Evolutionary conservation across 1,140 invertebrate genomes (phyloP).

Genomic region (Ylistrum balloti): DNA sequence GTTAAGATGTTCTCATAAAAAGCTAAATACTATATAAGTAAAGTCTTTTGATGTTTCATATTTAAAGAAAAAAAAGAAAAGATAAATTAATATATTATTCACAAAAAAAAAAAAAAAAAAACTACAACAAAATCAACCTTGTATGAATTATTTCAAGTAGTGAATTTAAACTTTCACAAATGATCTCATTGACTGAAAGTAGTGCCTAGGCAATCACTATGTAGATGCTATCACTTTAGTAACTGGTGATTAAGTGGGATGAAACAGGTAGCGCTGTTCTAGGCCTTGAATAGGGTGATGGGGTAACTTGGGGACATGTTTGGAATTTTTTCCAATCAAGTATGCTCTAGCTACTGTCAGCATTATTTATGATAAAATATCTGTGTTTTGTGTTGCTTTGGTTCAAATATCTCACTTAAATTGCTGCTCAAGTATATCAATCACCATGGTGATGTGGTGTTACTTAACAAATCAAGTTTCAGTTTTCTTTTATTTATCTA

Average conservation of each 20-base stretch:
- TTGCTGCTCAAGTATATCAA: background rate
- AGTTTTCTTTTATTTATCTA: background rate
- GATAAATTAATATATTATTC: background rate
- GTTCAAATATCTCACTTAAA: slow-evolving; percentile 18
- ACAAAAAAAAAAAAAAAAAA: background rate
- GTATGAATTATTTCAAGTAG: too few species aligned
- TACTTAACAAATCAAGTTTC: background rate
- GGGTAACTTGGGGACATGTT: background rate
- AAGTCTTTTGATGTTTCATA: background rate
- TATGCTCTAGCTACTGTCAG: background rate
- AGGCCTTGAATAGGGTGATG: background rate
- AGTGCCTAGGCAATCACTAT: slow-evolving; percentile 21
- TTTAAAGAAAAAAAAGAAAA: background rate
- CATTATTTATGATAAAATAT: background rate
- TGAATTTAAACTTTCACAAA: too few species aligned
- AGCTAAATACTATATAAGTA: background rate
- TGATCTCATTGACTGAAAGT: too few species aligned
- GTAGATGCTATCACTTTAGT: background rate
- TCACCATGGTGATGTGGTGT: slow-evolving; percentile 12
- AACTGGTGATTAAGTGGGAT: background rate
- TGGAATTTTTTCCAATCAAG: background rate
- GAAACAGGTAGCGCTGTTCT: background rate
- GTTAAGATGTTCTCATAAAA: background rate
- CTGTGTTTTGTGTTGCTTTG: slow-evolving; percentile 24
- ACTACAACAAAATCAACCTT: background rate